A percentile compares a stretch with the other conserved stretches of the same genome.
Conservation (phyloP, 2,888 invertebrate genomes). For the Phengaris arion region DNA sequence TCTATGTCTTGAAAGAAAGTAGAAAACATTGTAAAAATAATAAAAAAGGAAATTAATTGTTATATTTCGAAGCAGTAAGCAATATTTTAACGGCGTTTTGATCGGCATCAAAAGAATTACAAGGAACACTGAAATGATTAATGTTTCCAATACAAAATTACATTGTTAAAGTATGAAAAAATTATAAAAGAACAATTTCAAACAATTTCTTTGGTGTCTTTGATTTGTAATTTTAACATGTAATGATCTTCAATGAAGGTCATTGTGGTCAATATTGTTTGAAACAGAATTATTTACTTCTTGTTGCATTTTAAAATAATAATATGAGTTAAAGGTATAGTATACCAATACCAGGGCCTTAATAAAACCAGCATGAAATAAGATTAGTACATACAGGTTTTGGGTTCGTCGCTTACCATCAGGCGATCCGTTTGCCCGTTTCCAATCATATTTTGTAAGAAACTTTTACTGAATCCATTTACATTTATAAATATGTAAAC, state of each 20-base stretch:
- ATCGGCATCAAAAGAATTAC: constrained; percentile 2
- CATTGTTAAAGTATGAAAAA: background rate
- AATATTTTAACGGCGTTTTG: background rate
- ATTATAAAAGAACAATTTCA: background rate
- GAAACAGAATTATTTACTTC: background rate
- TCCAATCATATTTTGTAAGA: too few species aligned
- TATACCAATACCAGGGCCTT: too few species aligned
- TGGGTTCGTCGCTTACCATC: too few species aligned
- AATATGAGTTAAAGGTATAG: too few species aligned
- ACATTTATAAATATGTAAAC: background rate
- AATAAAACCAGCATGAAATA: too few species aligned
- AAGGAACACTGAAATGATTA: background rate
- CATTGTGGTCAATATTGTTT: background rate
- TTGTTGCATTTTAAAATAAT: background rate
- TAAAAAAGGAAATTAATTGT: background rate
- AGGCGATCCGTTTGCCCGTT: too few species aligned
- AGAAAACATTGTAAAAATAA: background rate
- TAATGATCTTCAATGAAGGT: background rate
- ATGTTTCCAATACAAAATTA: background rate
- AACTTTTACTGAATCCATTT: background rate
- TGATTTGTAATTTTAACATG: background rate
- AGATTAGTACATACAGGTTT: too few species aligned
- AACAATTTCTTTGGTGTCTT: background rate
- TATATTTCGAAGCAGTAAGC: background rate
- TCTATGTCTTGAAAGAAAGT: background rate